phyloP scores from a whole-genome alignment of 2,888 invertebrate genomes.

The Archaeoteleia sp. region DNA sequence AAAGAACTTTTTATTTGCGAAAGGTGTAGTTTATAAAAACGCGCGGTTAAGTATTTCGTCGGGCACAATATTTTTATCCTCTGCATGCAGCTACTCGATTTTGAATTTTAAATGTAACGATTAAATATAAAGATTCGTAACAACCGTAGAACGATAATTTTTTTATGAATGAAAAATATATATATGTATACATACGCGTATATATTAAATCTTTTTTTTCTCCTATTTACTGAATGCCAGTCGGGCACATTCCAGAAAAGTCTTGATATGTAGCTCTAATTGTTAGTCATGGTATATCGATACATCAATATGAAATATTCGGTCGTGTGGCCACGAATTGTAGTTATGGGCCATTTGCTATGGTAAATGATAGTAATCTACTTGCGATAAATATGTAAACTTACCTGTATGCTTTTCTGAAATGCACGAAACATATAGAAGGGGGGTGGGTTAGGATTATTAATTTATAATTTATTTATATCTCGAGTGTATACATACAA shows the following conservation, averaged over 20 bases:
- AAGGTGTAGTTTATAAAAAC: no score
- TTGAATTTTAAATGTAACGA: no score
- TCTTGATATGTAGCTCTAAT: constrained; percentile 69
- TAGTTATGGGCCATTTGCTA: constrained; percentile 69
- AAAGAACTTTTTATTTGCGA: no score
- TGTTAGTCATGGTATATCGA: constrained; percentile 70
- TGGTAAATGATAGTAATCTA: constrained; percentile 64
- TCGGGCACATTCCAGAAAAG: constrained; percentile 71
- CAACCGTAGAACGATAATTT: no score
- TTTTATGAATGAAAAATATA: no score
- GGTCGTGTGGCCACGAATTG: constrained; percentile 67
- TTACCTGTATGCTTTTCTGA: constrained; percentile 87
- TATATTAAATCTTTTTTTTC: neutral
- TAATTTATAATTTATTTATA: constrained; percentile 75
- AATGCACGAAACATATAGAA: constrained; percentile 93
- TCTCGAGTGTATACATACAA: constrained; percentile 67
- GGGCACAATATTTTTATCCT: no score
- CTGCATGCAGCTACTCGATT: no score
- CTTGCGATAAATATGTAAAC: constrained; percentile 71
- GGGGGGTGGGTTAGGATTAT: constrained; percentile 77
- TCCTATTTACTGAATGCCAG: constrained; percentile 7
- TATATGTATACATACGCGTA: no score
- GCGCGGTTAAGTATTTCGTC: no score
- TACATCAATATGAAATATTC: constrained; percentile 64
- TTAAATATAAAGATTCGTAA: no score